Conservation (phyloP, 1,140 invertebrate species). For the Tribolium madens region DNA sequence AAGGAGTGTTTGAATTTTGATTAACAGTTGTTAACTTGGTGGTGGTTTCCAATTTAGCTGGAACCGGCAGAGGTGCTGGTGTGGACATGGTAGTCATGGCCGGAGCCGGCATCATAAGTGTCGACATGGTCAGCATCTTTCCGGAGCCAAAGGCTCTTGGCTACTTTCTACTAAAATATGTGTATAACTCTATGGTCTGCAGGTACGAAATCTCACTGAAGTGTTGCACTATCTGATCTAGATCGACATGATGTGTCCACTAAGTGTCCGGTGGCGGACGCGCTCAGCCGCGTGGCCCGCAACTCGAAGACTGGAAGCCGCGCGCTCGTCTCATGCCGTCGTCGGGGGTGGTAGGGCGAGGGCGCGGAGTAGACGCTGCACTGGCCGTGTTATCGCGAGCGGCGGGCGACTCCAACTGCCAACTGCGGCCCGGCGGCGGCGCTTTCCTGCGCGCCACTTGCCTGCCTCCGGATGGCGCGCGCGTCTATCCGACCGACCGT, state of each 20-base stretch:
- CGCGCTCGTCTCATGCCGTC: conserved; percentile 62
- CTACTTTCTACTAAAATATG: conserved; percentile 11
- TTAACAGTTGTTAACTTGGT: conserved; percentile 56
- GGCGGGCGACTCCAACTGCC: conserved; percentile 62
- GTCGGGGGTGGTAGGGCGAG: conserved; percentile 58
- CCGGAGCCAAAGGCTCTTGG: conserved; percentile 12
- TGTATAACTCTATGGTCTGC: conserved; percentile 35
- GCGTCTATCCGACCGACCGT: conserved; percentile 22
- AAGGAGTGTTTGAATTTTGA: conserved; percentile 49
- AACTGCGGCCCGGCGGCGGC: conserved; percentile 62
- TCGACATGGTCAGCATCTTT: conserved; percentile 64
- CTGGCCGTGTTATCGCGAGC: conserved; percentile 60
- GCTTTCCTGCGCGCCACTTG: conserved; percentile 59
- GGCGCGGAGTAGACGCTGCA: conserved; percentile 56
- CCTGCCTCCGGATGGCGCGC: conserved; percentile 51
- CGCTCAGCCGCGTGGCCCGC: conserved; percentile 60
- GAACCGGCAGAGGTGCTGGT: conserved; percentile 60
- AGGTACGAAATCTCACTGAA: conserved; percentile 58
- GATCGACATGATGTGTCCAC: conserved; percentile 41
- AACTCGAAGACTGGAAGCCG: conserved; percentile 63
- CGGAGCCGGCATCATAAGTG: conserved; percentile 64
- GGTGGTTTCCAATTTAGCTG: conserved; percentile 60
- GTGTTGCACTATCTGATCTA: conserved; percentile 49
- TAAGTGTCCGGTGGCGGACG: conserved; percentile 30
- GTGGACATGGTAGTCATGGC: conserved; percentile 60